Base-by-base conservation (phyloP, 2,113 vertebrate genomes). In the Acrocephalus kingi region DNA sequence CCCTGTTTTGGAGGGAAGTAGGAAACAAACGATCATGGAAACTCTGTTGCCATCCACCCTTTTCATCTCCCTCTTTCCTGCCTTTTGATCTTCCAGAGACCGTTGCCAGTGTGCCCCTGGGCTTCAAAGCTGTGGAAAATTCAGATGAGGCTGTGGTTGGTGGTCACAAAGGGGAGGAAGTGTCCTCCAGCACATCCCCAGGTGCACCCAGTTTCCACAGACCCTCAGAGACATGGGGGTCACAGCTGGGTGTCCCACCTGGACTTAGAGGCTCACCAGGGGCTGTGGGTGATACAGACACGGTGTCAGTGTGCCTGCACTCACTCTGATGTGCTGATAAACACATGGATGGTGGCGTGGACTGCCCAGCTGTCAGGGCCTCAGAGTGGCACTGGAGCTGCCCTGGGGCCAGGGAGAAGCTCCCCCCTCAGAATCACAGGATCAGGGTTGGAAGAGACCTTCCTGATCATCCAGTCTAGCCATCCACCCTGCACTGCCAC, bases 41-140 rank as follows among this genome's bases (percentile, higher is more conserved):
- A 88, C 28, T 51, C 56, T 49, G 10, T 74, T 87, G 77, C 71
- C 77, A 27, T 21, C 67, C 25, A 46, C 12, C 31, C 71, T 85
- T 93, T 85, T 97, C 59, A 95, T 92, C 83, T 94, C 71, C 84
- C 14, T 41, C 21, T 58, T 95, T 97, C 81, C 92, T 96, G 77
- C 59, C 21, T 33, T 35, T 91, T 80, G 91, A 81, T 94, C 76
- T 49, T 74, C 27, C 35, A 66, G 91, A 90, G 35, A 51, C 28
- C 84, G 33, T 76, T 84, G 13, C 22, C 25, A 63, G 0, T 5
- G 21, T 33, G 22, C 11, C 24, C 10, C 8, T 1, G 11, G 45
- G 48, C 66, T 93, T 81, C 58, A 84, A 37, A 94, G 74, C 66
- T 49, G 37, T 39, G 85, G 90, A 86, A 66, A 30, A 17, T n/a